Base-by-base conservation (phyloP, 2,113 vertebrate species). In the Siniperca chuatsi region DNA sequence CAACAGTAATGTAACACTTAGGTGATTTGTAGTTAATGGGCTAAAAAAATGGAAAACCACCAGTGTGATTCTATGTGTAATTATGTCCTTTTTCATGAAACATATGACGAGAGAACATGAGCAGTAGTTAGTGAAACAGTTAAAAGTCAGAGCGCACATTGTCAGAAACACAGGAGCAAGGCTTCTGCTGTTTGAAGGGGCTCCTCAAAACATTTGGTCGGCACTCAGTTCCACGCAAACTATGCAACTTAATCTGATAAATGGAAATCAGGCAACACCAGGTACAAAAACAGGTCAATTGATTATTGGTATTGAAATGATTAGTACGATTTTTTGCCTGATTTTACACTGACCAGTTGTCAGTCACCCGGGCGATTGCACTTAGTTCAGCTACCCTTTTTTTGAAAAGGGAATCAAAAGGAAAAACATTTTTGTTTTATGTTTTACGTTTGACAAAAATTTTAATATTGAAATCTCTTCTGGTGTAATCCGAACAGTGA, bases 221-320 rank as follows among this genome's bases (percentile, higher is more conserved):
- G 6, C 15, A 18, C 21, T 66, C 61, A 37, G n/a, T 61, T 35
- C 18, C 2, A 18, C 15, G 1, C 18, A 71, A 71, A 78, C 75
- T 55, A 83, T 83, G 81, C 81, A 83, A 57, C 40, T 55, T 46
- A 20, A 52, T 71, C 25, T 54, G 33, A 52, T 13, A 2, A 18
- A 44, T 55, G 48, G 20, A 16, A 57, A 46, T 40, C 50, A 18
- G 52, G 40, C 25, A 42, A 42, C 44, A 29, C 16, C 29, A 25
- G 71, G 21, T 48, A 25, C 3, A 68, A 57, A 76, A 48, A 25
- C 23, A 10, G 40, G 15, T 7, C 6, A 1, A 3, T 16, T 25
- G 29, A 70, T 40, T 9, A 37, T 16, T 48, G 5, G 10, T 48
- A 9, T 50, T 46, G 8, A 75, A 75, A 48, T 23, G 2, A 25